Evolutionary conservation across 2,888 invertebrate species (phyloP).

Genomic region (Epistrophe grossulariae): DNA sequence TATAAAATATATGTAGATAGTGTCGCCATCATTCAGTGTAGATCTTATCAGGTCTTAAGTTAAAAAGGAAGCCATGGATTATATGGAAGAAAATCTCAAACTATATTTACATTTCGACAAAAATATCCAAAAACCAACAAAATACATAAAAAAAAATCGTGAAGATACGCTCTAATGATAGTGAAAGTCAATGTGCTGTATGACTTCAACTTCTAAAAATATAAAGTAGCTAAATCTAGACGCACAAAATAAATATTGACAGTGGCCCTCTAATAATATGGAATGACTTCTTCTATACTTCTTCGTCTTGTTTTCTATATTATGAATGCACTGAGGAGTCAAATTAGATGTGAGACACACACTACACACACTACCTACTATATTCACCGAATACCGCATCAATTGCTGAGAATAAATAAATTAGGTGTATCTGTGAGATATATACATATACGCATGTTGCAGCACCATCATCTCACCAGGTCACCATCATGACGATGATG

Average conservation of each 20-base stretch:
- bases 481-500: conserved; percentile 25
- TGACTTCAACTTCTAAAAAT: conserved; percentile 69
- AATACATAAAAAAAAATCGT: conserved; percentile 24
- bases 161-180: conserved; percentile 75
- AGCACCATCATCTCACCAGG: conserved; percentile 7
- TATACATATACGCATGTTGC: conserved; percentile 51
- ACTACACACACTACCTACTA: conserved; percentile 18
- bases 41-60: conserved; percentile 56
- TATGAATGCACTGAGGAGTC: conserved; percentile 49
- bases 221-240: conserved; percentile 76
- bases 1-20: background rate
- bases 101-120: conserved; percentile 71
- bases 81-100: conserved; percentile 66
- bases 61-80: conserved; percentile 63
- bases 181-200: conserved; percentile 75
- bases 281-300: conserved; percentile 25
- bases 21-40: conserved; percentile 28
- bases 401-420: conserved; percentile 73
- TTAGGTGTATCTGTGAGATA: conserved; percentile 52
- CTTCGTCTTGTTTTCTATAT: background rate
- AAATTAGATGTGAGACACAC: conserved; percentile 58
- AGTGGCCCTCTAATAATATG: conserved; percentile 46
- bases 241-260: conserved; percentile 75
- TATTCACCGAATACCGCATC: conserved; percentile 43
- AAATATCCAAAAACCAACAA: background rate